Evolutionary conservation across 1,140 invertebrate genomes (phyloP), one percentile per base, ranked within the genome.

Genomic region (Cydia splendana): DNA sequence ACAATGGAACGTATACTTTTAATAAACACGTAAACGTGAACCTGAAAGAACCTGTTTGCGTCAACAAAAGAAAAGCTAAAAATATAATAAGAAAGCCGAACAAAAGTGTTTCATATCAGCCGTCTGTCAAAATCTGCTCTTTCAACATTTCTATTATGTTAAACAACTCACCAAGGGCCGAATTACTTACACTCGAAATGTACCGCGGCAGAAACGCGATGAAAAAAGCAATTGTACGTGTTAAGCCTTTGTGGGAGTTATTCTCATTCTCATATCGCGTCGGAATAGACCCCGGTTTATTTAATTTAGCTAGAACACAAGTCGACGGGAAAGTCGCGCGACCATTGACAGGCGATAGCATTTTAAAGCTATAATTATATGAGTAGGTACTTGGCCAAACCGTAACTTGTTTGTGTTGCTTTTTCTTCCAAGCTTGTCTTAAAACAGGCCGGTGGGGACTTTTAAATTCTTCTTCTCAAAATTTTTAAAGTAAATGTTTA

Each of bases 181-280:
- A 62, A 18, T 62, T 62, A 62, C 20, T 62, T 62, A 62, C 57
- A 62, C 7, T 24, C 10, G 20, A 62, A 24, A 62, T 62, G 3
- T 18, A 10, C 20, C 57, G 20, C 57, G n/a, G 20, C 57, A 24
- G 9, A 62, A 62, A 62, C 20, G 57, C 20, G 57, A 57, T 57
- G 53, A 62, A 62, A 24, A 62, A 62, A 62, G 57, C 57, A 62
- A 62, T 62, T 62, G 15, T n/a, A 62, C 57, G 10, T 18, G 53
- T 57, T 62, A 62, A 62, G 10, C 57, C 57, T 62, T 62, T 62
- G 57, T 7, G 57, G 57, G 57, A 0, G 57, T 12, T 62, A 62
- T 62, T 62, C 57, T 62, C 20, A 62, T 62, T 62, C 57, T 62
- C 57, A 24, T 24, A 62, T 62, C 57, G 57, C 57, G 18, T 15